Base-by-base conservation (phyloP, 1,140 invertebrate species). In the Dolichoris vasculosae region DNA sequence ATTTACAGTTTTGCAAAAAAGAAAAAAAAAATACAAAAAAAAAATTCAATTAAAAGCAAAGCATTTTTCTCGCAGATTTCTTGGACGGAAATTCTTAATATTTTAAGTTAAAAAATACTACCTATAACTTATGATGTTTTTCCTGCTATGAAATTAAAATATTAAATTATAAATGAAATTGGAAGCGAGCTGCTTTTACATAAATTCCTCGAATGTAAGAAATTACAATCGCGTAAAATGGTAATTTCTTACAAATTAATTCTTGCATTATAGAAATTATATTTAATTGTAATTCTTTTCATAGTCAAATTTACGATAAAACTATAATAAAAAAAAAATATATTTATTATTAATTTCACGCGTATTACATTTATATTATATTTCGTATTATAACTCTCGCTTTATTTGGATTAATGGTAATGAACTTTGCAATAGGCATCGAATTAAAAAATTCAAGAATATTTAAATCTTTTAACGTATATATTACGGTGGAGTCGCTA, bases 61-160 rank as follows among this genome's bases (percentile, higher is more conserved):
- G n/a, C 26, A 43, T 43, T 73, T 9, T 43, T 73, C 26, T 43
- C 20, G 2, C 20, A 38, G 38, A 73, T 26, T 43, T 17, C 8
- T 43, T 73, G 0, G 35, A n/a, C n/a, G 26, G 26, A 43, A 73
- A n/a, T 73, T 73, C 69, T 73, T 73, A 40, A 73, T 73, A 73
- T 69, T 69, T 73, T 8, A 43, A 43, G 3, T 38, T 35, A n/a
- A 40, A 73, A 73, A 73, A n/a, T 73, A n/a, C 43, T n/a, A 26
- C 8, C 20, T 26, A 73, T 73, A 9, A 43, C 23, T 3, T 26
- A 3, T 11, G 23, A 71, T 71, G 40, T 26, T 40, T 71, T 40
- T 71, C 63, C n/a, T 30, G 63, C 32, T 71, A 32, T 13, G 38
- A 71, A 71, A 71, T 40, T 35, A 71, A 71, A 40, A 13, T 40